Percentiles rank a stretch among this genome's conserved stretches.
These are phyloP conservation scores for Podotricha telesiphe DNA, from an alignment of 2,888 invertebrate genomes.

Conservation along the genomic window DNA sequence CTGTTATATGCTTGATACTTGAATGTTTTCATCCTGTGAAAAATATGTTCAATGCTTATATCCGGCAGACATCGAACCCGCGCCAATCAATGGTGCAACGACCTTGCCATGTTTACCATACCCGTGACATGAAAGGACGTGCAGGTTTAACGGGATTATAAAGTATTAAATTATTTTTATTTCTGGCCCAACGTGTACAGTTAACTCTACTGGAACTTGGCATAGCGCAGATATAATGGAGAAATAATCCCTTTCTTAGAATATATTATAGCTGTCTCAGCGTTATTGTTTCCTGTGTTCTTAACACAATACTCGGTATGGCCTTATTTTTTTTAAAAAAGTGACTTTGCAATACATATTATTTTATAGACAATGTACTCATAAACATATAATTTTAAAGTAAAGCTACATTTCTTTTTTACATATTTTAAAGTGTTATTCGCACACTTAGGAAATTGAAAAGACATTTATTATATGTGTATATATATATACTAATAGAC, in stretches of 20 bases:
- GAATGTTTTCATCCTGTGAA: conserved; percentile 23
- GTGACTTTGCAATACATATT: background rate
- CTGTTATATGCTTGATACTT: background rate
- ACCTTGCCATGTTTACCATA: conserved; percentile 47
- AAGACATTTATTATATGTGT: no score
- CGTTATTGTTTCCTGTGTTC: conserved; percentile 23
- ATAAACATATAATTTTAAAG: background rate
- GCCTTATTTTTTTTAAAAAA: conserved; percentile 3
- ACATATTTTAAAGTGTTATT: no score
- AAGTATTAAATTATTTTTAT: conserved; percentile 13
- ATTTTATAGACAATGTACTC: background rate
- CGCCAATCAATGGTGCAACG: conserved; percentile 49
- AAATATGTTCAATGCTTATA: conserved; percentile 46
- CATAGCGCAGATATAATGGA: conserved; percentile 10
- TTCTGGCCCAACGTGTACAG: conserved; percentile 8
- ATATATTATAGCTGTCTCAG: conserved; percentile 17
- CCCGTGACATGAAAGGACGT: conserved; percentile 45
- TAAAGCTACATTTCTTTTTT: no score
- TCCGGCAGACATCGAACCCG: conserved; percentile 49
- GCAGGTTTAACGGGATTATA: conserved; percentile 37
- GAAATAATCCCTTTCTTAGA: conserved; percentile 18
- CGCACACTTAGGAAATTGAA: no score
- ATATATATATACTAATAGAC: no score
- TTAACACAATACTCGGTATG: background rate
- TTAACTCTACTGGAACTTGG: conserved; percentile 6